Conservation (phyloP, 2,888 invertebrate genomes). For the Holacanthella duospinosa region DNA sequence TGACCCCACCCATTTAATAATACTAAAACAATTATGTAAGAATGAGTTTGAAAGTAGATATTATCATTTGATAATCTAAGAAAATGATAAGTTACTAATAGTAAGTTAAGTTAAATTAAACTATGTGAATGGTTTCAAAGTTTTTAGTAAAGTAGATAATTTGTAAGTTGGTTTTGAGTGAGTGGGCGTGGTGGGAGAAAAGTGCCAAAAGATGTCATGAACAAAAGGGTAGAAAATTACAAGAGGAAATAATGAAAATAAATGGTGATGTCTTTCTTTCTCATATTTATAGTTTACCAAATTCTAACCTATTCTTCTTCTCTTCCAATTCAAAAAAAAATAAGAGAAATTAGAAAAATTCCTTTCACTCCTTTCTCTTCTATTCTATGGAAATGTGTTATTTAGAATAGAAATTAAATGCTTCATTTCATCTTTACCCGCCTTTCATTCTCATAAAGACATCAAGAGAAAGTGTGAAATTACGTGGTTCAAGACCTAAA, state of each 20-base stretch:
- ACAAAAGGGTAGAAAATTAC: neutral
- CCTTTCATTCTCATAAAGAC: neutral
- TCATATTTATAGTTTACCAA: neutral
- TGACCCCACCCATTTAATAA: too few relatives aligned
- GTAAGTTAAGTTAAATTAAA: too few relatives aligned
- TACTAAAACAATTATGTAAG: too few relatives aligned
- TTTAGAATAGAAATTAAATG: slow-evolving; percentile 5
- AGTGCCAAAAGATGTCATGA: slow-evolving; percentile 3
- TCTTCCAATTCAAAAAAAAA: slow-evolving; percentile 12
- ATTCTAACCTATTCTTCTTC: neutral
- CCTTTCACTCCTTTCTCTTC: slow-evolving; percentile 18
- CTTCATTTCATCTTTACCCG: neutral
- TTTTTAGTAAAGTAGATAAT: neutral
- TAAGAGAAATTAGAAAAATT: slow-evolving; percentile 29
- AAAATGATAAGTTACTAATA: neutral
- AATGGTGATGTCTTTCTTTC: neutral
- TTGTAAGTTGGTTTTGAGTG: too few relatives aligned
- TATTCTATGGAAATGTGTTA: slow-evolving; percentile 14
- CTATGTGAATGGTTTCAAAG: too few relatives aligned
- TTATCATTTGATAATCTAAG: neutral
- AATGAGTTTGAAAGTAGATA: neutral
- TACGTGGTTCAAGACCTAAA: too few relatives aligned
- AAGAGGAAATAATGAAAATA: neutral
- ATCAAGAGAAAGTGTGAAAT: slow-evolving; percentile 1
- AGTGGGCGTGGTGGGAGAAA: neutral